phyloP scores from a whole-genome alignment of 2,113 vertebrate genomes.

The Origma solitaria region DNA sequence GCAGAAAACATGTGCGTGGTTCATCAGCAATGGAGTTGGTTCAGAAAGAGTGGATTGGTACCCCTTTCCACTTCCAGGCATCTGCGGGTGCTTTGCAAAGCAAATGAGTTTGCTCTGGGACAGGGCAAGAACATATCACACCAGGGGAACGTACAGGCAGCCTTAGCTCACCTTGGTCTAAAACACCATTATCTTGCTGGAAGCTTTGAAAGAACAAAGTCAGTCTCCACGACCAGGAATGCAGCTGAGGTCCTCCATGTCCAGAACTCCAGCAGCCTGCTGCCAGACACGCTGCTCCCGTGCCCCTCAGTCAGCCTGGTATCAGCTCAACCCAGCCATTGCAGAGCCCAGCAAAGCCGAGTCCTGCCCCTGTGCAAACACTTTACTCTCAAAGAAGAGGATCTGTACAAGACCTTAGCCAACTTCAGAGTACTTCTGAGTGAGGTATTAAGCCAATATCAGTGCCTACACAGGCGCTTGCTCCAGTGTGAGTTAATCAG shows the following conservation, averaged over 20 bases:
- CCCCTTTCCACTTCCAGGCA: neutral
- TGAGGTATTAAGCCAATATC: conserved; percentile 19
- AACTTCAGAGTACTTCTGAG: conserved; percentile 35
- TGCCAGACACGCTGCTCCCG: neutral
- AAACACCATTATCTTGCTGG: neutral
- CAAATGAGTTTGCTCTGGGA: conserved; percentile 4
- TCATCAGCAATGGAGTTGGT: neutral
- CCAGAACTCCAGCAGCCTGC: neutral
- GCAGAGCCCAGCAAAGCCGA: neutral
- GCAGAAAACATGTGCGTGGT: neutral
- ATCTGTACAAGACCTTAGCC: conserved; percentile 1
- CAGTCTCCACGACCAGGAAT: neutral
- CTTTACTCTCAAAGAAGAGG: conserved; percentile 2
- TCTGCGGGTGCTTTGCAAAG: neutral
- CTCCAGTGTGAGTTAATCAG: conserved; percentile 19
- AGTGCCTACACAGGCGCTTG: neutral
- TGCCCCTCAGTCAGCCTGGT: neutral
- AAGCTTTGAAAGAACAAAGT: neutral
- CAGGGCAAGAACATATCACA: neutral
- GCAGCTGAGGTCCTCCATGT: neutral
- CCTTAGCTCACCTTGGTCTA: neutral
- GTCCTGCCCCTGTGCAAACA: conserved; percentile 7
- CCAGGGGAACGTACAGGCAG: neutral
- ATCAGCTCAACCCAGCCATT: neutral
- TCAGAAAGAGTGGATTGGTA: neutral